Evolutionary conservation across 2,888 invertebrate genomes (phyloP), one percentile per base, ranked within the genome.

Genomic region (Sesia apiformis): DNA sequence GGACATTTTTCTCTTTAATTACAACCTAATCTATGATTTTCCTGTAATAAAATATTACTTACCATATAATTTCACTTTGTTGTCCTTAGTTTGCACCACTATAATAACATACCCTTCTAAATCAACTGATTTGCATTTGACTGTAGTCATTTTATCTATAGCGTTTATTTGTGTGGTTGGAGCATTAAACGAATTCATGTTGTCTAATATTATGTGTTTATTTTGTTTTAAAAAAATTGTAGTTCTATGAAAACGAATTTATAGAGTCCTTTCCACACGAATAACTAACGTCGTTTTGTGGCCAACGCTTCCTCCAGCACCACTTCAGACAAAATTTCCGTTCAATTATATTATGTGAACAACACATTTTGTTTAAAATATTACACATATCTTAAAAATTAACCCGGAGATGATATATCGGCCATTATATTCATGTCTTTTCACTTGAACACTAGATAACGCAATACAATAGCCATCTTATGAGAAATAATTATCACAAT

Each of bases 71-170:
- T 97, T 97, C 73, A 97, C 96, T 91, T 96, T 96, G 83, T 97
- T 96, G 87, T 97, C 97, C 84, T 96, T 95, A 75, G 96, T 96
- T 90, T 97, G 97, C 67, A 97, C 96, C 79, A 97, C 92, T 78
- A 97, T 97, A 81, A 97, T 97, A 78, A 97, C 97, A 90, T 97
- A 97, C 76, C 97, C 97, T 75, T 97, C 96, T 79, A 97, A 92
- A 91, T 97, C 97, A 78, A 97, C 96, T 89, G 88, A 85, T 72
- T 90, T 90, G 62, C 86, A 86, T 73, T 90, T 90, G 41, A 90
- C 89, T 56, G 90, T 88, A 63, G 88, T 90, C 79, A 85, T 70
- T 73, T 88, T 90, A 60, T 86, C 87, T 57, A 89, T 79, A 39
- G 89, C 73, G 64, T 83, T 89, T 58, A 89, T 88, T 66, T 88